These are phyloP conservation scores for Buceros bicornis DNA, from an alignment of 2,797 vertebrate species.

Conservation along the genomic window DNA sequence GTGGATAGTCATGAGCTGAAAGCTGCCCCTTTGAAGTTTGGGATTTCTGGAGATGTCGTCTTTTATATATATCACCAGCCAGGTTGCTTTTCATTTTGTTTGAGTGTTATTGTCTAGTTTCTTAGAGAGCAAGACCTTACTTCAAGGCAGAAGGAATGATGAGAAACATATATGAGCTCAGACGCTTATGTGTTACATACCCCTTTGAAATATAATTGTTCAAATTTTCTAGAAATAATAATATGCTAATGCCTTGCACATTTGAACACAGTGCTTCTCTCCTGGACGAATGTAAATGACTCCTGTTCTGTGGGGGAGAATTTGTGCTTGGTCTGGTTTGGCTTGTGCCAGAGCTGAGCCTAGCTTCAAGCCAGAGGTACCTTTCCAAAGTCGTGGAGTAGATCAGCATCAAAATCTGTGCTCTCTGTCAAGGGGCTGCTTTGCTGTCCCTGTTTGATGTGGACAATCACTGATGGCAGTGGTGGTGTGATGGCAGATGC, in stretches of 20 bases:
- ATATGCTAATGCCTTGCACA: rapidly evolving
- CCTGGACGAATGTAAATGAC: neutral
- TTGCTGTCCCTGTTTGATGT: neutral
- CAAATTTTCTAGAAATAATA: neutral
- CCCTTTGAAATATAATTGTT: conserved; percentile 48
- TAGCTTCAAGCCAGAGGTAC: neutral
- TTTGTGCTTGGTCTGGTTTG: neutral
- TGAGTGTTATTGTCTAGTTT: conserved; percentile 27
- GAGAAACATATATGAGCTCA: conserved; percentile 29
- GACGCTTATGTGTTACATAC: neutral
- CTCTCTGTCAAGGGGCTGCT: neutral
- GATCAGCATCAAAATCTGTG: neutral
- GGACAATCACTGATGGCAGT: rapidly evolving
- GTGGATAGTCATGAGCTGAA: neutral
- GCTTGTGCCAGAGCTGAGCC: neutral
- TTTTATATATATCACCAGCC: conserved; percentile 38
- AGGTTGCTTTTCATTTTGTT: conserved; percentile 56
- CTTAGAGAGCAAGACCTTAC: conserved; percentile 41
- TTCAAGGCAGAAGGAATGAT: conserved; percentile 34
- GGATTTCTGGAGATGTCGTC: conserved; percentile 63
- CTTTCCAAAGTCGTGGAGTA: neutral
- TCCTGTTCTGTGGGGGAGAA: neutral
- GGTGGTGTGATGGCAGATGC: neutral
- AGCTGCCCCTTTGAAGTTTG: conserved; percentile 61
- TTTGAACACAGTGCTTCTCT: neutral